Evolutionary conservation across 2,797 vertebrate genomes (phyloP).

Genomic region (Lindbergichthys nudifrons): DNA sequence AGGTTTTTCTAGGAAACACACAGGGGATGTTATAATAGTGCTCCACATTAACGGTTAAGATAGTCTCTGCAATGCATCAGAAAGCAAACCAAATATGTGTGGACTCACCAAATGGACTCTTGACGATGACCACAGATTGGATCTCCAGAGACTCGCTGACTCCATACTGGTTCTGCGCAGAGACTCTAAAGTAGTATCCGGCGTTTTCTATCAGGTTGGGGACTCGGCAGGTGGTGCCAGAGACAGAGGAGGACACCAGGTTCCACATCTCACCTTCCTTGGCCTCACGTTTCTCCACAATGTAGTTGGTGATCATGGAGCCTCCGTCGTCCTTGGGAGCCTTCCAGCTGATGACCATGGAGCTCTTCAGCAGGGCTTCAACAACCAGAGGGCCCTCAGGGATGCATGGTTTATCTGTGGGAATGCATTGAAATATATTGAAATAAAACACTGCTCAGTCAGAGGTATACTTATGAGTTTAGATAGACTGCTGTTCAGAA

Average conservation of each 20-base stretch:
- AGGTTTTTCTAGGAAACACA: constrained; percentile 90
- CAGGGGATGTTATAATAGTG: constrained; percentile 4
- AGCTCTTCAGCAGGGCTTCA: constrained; percentile 94
- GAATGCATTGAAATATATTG: not conserved
- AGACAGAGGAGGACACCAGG: constrained; percentile 94
- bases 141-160: constrained; percentile 95
- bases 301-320: constrained; percentile 95
- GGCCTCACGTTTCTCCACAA: constrained; percentile 96
- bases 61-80: not conserved
- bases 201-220: constrained; percentile 94
- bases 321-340: constrained; percentile 95
- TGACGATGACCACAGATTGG: constrained; percentile 92
- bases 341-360: constrained; percentile 96
- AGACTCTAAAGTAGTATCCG: constrained; percentile 98
- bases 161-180: constrained; percentile 96
- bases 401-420: constrained; percentile 94
- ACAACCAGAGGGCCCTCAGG: constrained; percentile 94
- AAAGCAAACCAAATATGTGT: not conserved
- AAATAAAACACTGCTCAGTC: no score
- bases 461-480: no score
- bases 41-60: not conserved
- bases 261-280: constrained; percentile 97
- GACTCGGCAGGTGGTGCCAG: constrained; percentile 93
- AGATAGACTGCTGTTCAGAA: no score
- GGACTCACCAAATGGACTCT: constrained; percentile 94